These are phyloP conservation scores for Dermolepida albohirtum DNA, from an alignment of 2,888 invertebrate species.

Conservation along the genomic window DNA sequence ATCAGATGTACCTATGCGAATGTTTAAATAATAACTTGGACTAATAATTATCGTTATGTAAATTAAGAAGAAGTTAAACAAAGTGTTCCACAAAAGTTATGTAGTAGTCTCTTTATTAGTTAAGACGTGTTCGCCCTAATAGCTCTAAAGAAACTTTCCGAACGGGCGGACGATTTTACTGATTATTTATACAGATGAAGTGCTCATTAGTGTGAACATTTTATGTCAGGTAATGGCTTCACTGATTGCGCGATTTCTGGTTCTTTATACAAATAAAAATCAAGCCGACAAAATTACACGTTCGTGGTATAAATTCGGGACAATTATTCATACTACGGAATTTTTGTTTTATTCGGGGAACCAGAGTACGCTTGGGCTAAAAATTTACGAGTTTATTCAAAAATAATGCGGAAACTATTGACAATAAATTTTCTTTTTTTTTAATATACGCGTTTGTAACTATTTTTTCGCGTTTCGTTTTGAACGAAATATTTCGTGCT, in stretches of 20 bases:
- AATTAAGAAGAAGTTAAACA: conserved; percentile 17
- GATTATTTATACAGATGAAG: conserved; percentile 56
- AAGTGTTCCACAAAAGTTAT: not conserved
- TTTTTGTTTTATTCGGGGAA: conserved; percentile 26
- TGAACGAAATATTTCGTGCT: conserved; percentile 22
- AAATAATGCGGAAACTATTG: conserved; percentile 38
- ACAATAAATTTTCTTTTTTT: conserved; percentile 32
- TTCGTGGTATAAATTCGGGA: conserved; percentile 24
- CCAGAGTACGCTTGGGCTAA: conserved; percentile 11
- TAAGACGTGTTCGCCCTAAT: not conserved
- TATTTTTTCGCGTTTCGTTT: conserved; percentile 23
- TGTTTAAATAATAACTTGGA: too few relatives aligned
- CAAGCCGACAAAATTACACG: conserved; percentile 23
- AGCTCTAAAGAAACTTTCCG: conserved; percentile 34
- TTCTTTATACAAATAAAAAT: conserved; percentile 31
- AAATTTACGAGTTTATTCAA: conserved; percentile 34
- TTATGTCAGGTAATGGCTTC: conserved; percentile 6
- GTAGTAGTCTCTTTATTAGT: conserved; percentile 8
- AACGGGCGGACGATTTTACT: conserved; percentile 47
- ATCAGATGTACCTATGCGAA: too few relatives aligned
- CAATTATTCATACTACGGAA: conserved; percentile 30
- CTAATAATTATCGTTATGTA: conserved; percentile 14
- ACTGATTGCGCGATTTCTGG: conserved; percentile 20
- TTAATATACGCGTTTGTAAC: conserved; percentile 6
- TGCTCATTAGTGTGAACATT: conserved; percentile 51